phyloP scores from a whole-genome alignment of 1,140 invertebrate species.

The Hesperophylax magnus region DNA sequence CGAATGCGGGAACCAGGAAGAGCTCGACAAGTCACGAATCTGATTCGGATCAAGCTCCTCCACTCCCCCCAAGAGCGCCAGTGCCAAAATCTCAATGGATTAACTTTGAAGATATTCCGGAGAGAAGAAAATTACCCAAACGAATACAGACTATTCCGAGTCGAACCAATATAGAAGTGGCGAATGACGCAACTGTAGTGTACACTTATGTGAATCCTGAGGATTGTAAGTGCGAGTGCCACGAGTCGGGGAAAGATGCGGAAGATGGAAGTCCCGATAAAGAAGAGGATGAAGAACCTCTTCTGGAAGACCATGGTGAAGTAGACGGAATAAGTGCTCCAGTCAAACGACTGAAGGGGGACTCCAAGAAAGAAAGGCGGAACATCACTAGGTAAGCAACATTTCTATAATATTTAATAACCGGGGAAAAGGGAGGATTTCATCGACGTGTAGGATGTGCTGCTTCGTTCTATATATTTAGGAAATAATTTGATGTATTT shows the following conservation, averaged over 20 bases:
- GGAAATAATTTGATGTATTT: too few species aligned
- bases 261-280: constrained; percentile 53
- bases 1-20: constrained; percentile 46
- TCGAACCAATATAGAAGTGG: constrained; percentile 61
- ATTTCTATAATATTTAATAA: too few species aligned
- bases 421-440: too few species aligned
- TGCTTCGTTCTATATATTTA: too few species aligned
- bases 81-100: constrained; percentile 78
- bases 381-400: constrained; percentile 49
- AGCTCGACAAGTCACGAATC: constrained; percentile 48
- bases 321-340: constrained; percentile 52
- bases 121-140: constrained; percentile 82
- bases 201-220: constrained; percentile 87
- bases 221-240: constrained; percentile 87
- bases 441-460: too few species aligned
- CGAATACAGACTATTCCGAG: constrained; percentile 84
- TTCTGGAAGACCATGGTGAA: constrained; percentile 57
- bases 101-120: constrained; percentile 88
- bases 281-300: constrained; percentile 61
- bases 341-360: constrained; percentile 32
- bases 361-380: constrained; percentile 40
- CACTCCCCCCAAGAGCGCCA: constrained; percentile 68
- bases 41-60: constrained; percentile 64
- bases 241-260: constrained; percentile 71
- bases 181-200: constrained; percentile 63